Percentiles rank a stretch among this genome's conserved stretches.
These are phyloP conservation scores for Ciconia nigra DNA, from an alignment of 2,797 vertebrate genomes.

Conservation along the genomic window DNA sequence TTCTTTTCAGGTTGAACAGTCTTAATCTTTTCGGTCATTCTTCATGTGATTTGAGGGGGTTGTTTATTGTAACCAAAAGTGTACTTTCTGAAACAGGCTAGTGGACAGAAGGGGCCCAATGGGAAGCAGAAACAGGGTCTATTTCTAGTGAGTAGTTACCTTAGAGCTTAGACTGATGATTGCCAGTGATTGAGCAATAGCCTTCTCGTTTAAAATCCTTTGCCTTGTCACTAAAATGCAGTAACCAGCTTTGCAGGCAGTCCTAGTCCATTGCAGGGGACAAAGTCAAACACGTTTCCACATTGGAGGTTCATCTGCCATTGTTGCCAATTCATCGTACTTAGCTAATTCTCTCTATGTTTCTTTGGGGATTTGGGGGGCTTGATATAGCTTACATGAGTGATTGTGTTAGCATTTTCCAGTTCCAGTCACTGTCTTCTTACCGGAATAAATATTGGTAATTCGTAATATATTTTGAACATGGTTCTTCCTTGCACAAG, in stretches of 20 bases:
- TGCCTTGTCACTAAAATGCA: neutral
- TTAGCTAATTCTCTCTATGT: rapidly evolving
- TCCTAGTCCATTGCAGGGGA: neutral
- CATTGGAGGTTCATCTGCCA: neutral
- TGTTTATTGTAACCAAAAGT: neutral
- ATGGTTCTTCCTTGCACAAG: neutral
- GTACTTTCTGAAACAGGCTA: neutral
- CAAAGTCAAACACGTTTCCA: rapidly evolving
- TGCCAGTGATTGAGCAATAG: neutral
- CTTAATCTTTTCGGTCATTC: neutral
- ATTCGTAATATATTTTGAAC: neutral
- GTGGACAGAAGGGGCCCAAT: neutral
- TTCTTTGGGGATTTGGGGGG: neutral
- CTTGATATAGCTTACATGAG: neutral
- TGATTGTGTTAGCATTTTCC: neutral
- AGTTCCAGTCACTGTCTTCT: neutral
- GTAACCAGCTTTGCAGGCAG: neutral
- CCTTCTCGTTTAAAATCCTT: neutral
- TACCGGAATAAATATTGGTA: neutral
- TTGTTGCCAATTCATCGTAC: neutral
- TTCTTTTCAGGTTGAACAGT: neutral
- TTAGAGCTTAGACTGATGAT: neutral
- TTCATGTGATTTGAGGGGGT: neutral
- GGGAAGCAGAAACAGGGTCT: neutral
- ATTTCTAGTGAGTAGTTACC: neutral